Percentiles rank a stretch among this genome's conserved stretches.
Evolutionary conservation across 2,113 vertebrate genomes (phyloP).

Genomic region (Balaeniceps rex): DNA sequence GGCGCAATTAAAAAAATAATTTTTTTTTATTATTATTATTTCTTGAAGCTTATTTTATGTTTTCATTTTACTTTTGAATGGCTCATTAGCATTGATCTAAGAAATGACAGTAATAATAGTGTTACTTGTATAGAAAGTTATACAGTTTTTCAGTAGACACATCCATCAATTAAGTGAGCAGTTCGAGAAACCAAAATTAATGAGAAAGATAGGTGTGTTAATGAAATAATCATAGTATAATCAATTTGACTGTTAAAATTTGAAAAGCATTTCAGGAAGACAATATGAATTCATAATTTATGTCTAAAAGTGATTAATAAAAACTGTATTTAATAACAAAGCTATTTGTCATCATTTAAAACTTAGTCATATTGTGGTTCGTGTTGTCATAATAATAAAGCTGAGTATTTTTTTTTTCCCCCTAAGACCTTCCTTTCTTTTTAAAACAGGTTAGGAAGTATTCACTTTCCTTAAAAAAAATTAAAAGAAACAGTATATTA

Average conservation of each 20-base stretch:
- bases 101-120: conserved; percentile 84
- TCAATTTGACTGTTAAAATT: conserved; percentile 89
- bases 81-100: conserved; percentile 78
- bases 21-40: conserved; percentile 1
- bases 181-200: conserved; percentile 83
- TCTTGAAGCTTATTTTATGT: conserved; percentile 58
- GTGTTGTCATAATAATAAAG: conserved; percentile 73
- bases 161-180: conserved; percentile 84
- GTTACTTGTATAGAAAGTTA: conserved; percentile 82
- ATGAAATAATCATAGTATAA: conserved; percentile 90
- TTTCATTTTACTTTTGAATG: conserved; percentile 70
- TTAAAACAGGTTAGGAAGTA: conserved; percentile 19
- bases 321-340: conserved; percentile 87
- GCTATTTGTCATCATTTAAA: conserved; percentile 87
- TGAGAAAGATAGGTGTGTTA: conserved; percentile 89
- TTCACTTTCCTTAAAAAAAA: background rate
- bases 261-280: conserved; percentile 84
- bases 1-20: background rate
- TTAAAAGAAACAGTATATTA: background rate
- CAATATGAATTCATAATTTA: conserved; percentile 86
- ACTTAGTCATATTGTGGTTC: conserved; percentile 73
- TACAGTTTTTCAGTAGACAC: conserved; percentile 77
- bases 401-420: conserved; percentile 29
- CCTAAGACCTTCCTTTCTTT: conserved; percentile 44
- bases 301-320: conserved; percentile 85